A percentile compares a stretch with the other conserved stretches of the same genome.
Conservation (phyloP, 2,113 vertebrate species). For the Carollia perspicillata region DNA sequence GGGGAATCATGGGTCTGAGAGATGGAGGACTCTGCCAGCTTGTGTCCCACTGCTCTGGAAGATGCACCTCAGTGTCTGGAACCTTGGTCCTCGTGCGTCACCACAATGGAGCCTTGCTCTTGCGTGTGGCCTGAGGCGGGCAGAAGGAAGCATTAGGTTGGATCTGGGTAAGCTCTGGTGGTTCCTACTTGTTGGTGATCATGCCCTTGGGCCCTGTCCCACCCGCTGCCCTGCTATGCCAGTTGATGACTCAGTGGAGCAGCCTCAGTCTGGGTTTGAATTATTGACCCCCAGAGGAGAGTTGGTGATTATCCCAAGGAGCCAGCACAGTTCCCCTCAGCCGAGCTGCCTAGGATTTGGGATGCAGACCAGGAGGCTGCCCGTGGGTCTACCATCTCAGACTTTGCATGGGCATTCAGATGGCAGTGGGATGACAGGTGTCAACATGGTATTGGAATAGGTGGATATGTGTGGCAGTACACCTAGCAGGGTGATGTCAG, state of each 20-base stretch:
- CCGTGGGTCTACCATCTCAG: background rate
- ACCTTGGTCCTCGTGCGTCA: background rate
- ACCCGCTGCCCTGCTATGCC: conserved; percentile 12
- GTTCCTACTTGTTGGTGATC: background rate
- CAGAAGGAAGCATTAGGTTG: background rate
- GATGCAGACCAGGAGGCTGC: background rate
- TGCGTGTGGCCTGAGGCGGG: background rate
- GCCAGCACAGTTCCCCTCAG: background rate
- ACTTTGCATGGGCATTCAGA: background rate
- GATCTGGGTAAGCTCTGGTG: background rate
- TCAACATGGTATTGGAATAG: background rate
- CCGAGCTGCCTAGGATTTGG: background rate
- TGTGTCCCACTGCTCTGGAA: background rate
- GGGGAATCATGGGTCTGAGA: background rate
- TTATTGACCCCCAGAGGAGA: conserved; percentile 62
- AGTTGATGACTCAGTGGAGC: conserved; percentile 44
- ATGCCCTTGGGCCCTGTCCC: background rate
- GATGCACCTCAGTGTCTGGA: background rate
- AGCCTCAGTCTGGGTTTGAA: conserved; percentile 57
- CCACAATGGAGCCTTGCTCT: background rate
- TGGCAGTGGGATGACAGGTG: background rate
- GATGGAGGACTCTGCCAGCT: background rate
- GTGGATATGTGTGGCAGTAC: background rate
- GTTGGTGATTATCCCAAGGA: conserved; percentile 31
- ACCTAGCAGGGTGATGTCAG: background rate